phyloP scores from a whole-genome alignment of 2,797 vertebrate species.

The Nannoperca obscura region DNA sequence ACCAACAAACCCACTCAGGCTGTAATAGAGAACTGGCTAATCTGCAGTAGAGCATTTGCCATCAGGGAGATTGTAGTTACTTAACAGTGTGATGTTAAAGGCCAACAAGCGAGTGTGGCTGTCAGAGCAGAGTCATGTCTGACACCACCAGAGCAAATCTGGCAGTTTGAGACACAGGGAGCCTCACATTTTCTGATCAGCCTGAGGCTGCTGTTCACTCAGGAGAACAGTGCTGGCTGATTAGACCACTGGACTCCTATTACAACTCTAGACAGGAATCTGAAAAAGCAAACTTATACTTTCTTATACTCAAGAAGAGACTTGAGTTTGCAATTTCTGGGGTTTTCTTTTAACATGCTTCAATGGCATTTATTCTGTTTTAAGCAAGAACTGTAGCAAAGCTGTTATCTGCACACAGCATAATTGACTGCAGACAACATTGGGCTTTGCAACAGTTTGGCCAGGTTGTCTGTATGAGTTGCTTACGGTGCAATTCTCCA shows the following conservation, averaged over 20 bases:
- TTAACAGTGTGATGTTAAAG: slow-evolving; percentile 70
- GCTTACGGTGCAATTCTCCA: slow-evolving; percentile 61
- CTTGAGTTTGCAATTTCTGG: slow-evolving; percentile 11
- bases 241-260: slow-evolving; percentile 48
- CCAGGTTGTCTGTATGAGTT: slow-evolving; percentile 56
- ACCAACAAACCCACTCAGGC: slow-evolving; percentile 52
- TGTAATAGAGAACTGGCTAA: slow-evolving; percentile 63
- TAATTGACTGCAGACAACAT: slow-evolving; percentile 38
- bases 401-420: slow-evolving; percentile 37
- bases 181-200: slow-evolving; percentile 55
- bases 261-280: slow-evolving; percentile 36
- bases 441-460: slow-evolving; percentile 50
- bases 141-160: slow-evolving; percentile 69
- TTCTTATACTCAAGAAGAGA: slow-evolving; percentile 16
- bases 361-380: slow-evolving; percentile 29
- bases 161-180: slow-evolving; percentile 67
- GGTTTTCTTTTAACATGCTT: slow-evolving; percentile 20
- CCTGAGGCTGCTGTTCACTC: slow-evolving; percentile 65
- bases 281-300: slow-evolving; percentile 5
- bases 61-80: slow-evolving; percentile 72
- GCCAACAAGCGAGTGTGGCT: slow-evolving; percentile 64
- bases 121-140: slow-evolving; percentile 75
- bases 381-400: slow-evolving; percentile 39
- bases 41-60: slow-evolving; percentile 67
- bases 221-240: slow-evolving; percentile 52